A percentile compares a stretch with the other conserved stretches of the same genome.
phyloP scores from a whole-genome alignment of 2,797 vertebrate genomes.

The Eulemur coronatus region DNA sequence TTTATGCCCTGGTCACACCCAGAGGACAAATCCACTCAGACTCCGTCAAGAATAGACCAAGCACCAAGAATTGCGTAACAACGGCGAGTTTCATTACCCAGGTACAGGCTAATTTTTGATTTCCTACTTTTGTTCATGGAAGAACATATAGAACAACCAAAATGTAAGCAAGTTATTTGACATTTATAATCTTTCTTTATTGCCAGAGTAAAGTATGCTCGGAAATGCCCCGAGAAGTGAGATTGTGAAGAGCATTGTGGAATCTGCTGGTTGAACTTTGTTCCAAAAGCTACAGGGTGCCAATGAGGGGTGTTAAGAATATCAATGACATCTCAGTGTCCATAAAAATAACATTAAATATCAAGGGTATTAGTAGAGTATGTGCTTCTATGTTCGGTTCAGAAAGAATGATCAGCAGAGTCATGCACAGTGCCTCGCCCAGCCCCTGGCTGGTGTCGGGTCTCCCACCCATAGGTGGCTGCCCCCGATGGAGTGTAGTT shows the following conservation, averaged over 20 bases:
- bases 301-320: accelerated
- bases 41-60: background rate
- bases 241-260: background rate
- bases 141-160: background rate
- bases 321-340: accelerated
- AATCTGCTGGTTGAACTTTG: background rate
- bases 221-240: background rate
- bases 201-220: background rate
- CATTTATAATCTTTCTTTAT: background rate
- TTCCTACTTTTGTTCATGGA: background rate
- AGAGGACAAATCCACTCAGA: background rate
- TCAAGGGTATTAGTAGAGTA: background rate
- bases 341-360: background rate
- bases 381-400: background rate
- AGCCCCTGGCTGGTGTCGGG: background rate
- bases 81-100: no score
- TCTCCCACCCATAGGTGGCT: accelerated
- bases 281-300: background rate
- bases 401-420: no score
- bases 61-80: no score
- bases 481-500: accelerated
- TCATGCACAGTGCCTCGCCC: accelerated
- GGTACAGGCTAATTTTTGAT: background rate
- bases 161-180: background rate
- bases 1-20: background rate